Evolutionary conservation across 2,113 vertebrate species (phyloP).

Genomic region (Brienomyrus longianalis): DNA sequence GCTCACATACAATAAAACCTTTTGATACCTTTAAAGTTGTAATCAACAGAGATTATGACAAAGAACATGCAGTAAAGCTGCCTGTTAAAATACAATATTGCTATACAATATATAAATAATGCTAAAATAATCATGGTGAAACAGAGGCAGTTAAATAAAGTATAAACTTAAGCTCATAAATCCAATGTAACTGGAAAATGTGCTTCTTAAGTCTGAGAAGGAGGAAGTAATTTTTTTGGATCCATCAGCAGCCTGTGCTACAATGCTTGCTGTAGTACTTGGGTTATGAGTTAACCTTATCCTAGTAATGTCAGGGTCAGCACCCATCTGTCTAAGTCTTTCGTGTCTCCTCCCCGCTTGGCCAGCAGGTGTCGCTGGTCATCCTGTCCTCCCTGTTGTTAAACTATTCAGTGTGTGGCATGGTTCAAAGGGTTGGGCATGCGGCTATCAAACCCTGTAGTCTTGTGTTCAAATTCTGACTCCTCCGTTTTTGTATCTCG

Average conservation of each 20-base stretch:
- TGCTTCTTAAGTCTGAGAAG: background rate
- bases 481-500: too few relatives aligned
- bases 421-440: too few relatives aligned
- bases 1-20: background rate
- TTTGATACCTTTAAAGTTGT: background rate
- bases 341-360: too few relatives aligned
- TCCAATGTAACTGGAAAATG: conserved; percentile 43
- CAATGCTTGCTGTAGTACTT: background rate
- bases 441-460: too few relatives aligned
- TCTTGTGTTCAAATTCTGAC: too few relatives aligned
- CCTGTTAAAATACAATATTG: background rate
- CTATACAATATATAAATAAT: too few relatives aligned
- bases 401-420: too few relatives aligned
- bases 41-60: background rate
- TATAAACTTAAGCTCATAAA: background rate
- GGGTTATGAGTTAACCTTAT: background rate
- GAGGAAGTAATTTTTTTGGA: background rate
- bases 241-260: background rate
- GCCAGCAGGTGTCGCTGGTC: too few relatives aligned
- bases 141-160: background rate
- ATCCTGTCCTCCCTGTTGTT: too few relatives aligned
- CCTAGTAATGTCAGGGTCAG: background rate
- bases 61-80: background rate
- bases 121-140: background rate
- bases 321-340: too few relatives aligned